Conservation (phyloP, 92 coral and sea anemone genomes). For the Parazoanthus darwini region DNA sequence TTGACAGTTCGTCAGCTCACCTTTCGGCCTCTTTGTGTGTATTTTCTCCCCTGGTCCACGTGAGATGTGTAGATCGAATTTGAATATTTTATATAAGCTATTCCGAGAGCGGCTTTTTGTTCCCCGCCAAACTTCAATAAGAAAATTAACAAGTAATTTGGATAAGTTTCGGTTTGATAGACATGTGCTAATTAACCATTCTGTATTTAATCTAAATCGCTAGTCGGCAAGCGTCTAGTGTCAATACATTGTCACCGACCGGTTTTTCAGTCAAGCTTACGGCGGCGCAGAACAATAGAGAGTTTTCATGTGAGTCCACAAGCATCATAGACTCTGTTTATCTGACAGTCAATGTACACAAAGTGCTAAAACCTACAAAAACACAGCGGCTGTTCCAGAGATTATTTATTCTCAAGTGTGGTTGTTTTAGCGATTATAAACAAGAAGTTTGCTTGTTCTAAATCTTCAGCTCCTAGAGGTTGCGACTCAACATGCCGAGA, state of each 20-base stretch:
- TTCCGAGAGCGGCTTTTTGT: constrained; percentile 97
- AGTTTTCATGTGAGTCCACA: constrained; percentile 94
- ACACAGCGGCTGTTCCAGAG: constrained; percentile 66
- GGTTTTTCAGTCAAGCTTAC: constrained; percentile 61
- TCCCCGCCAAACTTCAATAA: constrained; percentile 99
- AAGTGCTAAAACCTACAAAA: constrained; percentile 70
- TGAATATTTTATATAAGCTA: constrained; percentile 95
- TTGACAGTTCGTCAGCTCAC: constrained; percentile 58
- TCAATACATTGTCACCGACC: constrained; percentile 85
- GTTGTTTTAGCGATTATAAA: constrained; percentile 50
- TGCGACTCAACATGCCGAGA: constrained; percentile 80
- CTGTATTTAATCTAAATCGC: constrained; percentile 97
- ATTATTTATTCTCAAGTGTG: constrained; percentile 52
- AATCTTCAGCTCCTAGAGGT: constrained; percentile 15
- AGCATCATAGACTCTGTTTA: constrained; percentile 77
- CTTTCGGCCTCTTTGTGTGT: constrained; percentile 77
- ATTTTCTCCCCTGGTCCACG: constrained; percentile 54
- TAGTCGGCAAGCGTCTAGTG: constrained; percentile 93
- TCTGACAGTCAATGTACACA: constrained; percentile 91
- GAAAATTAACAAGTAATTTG: constrained; percentile 99
- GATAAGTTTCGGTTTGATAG: constrained; percentile 99
- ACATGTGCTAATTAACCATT: constrained; percentile 99
- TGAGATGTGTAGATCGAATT: constrained; percentile 62
- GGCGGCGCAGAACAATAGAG: constrained; percentile 85
- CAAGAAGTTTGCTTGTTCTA: constrained; percentile 22